phyloP scores from a whole-genome alignment of 2,113 vertebrate genomes.

The Neolamprologus hecqui region DNA sequence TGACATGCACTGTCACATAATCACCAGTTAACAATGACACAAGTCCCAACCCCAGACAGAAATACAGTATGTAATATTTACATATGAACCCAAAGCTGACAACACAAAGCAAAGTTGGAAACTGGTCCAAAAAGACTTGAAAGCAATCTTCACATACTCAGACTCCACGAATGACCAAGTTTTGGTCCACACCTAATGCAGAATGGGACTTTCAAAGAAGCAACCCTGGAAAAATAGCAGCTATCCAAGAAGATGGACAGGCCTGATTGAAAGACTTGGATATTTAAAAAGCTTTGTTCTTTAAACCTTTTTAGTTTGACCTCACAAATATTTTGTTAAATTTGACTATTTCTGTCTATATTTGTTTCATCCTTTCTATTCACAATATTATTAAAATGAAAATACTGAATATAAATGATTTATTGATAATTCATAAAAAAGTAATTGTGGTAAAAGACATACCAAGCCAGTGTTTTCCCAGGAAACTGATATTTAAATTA shows the following conservation, averaged over 20 bases:
- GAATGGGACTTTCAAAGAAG: background rate
- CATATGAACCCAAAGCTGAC: background rate
- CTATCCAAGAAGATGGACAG: background rate
- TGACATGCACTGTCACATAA: background rate
- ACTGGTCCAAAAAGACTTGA: background rate
- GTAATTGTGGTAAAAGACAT: background rate
- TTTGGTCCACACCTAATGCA: too few species aligned
- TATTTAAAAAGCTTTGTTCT: background rate
- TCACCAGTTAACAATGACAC: background rate
- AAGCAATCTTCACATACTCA: background rate
- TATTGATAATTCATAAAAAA: background rate
- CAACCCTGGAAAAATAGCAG: background rate
- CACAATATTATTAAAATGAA: background rate
- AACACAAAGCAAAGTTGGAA: background rate
- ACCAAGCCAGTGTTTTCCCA: background rate
- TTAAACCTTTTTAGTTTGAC: background rate
- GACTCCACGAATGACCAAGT: background rate
- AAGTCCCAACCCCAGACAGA: background rate
- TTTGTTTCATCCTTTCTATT: background rate
- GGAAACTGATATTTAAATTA: background rate
- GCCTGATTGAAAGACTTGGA: background rate
- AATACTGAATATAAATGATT: background rate
- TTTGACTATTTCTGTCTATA: background rate
- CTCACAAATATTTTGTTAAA: background rate
- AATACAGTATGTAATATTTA: background rate